Conservation (phyloP, 2,797 vertebrate species). For the Parauchenoglanis ngamensis region DNA sequence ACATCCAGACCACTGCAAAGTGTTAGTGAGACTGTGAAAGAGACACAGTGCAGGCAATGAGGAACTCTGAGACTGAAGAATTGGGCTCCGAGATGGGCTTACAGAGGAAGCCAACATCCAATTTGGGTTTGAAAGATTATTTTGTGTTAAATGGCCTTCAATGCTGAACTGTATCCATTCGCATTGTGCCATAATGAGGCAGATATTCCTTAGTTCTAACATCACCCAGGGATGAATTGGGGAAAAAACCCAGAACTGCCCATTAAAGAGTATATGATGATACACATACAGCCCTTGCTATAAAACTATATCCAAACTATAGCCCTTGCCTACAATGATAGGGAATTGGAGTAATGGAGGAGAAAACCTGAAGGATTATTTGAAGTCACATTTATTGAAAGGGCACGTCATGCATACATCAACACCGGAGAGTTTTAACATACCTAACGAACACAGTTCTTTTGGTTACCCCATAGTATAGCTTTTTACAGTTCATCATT, state of each 20-base stretch:
- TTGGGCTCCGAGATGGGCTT: background rate
- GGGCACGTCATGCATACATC: constrained; percentile 52
- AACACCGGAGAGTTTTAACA: constrained; percentile 39
- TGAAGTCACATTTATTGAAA: constrained; percentile 56
- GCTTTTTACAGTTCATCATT: background rate
- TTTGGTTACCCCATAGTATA: background rate
- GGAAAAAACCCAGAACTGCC: background rate
- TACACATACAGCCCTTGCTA: background rate
- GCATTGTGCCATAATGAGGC: constrained; percentile 17
- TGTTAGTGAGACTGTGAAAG: background rate
- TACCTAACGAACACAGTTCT: constrained; percentile 25
- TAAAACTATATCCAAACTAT: background rate
- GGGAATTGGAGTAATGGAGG: background rate
- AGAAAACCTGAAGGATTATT: constrained; percentile 22
- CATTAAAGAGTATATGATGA: constrained; percentile 14
- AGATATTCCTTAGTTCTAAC: background rate
- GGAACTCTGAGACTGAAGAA: constrained; percentile 15
- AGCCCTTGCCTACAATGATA: background rate
- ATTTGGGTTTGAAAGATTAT: constrained; percentile 13
- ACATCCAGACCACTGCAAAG: background rate
- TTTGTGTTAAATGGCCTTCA: constrained; percentile 16
- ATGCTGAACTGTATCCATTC: constrained; percentile 14
- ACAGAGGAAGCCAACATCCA: background rate
- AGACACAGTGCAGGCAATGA: background rate
- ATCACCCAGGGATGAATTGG: background rate